These are phyloP conservation scores for Drosophila sulfurigaster DNA, from an alignment of 1,140 invertebrate species.

Conservation along the genomic window DNA sequence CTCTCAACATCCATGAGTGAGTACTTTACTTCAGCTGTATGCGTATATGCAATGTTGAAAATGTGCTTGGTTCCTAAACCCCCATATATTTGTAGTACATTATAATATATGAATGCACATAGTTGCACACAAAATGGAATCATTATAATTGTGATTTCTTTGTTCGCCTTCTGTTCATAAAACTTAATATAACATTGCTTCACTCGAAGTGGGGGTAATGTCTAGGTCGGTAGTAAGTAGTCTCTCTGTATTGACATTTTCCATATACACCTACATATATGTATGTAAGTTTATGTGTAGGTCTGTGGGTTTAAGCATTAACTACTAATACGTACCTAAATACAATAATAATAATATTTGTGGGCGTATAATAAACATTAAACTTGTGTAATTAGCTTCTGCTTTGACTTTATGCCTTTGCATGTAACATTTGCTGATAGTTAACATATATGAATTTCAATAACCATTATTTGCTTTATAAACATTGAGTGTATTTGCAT, in stretches of 20 bases:
- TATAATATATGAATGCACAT: not conserved
- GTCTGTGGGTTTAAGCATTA: conserved; percentile 54
- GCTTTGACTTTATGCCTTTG: conserved; percentile 32
- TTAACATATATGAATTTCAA: conserved; percentile 56
- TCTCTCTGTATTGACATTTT: conserved; percentile 23
- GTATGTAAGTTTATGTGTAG: not conserved
- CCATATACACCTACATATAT: not conserved
- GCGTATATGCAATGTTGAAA: not conserved
- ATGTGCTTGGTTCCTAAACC: not conserved
- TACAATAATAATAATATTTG: conserved; percentile 55
- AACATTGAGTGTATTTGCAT: conserved; percentile 54
- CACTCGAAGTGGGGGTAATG: not conserved
- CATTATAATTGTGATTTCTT: not conserved
- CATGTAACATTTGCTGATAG: conserved; percentile 75
- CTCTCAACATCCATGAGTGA: conserved; percentile 20
- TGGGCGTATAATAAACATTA: conserved; percentile 69
- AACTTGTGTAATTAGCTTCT: conserved; percentile 69
- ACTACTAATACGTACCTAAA: conserved; percentile 69
- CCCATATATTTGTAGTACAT: conserved; percentile 6
- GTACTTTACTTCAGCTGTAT: conserved; percentile 3
- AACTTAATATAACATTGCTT: conserved; percentile 53
- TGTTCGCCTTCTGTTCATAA: conserved; percentile 4
- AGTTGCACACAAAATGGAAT: not conserved
- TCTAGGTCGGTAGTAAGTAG: conserved; percentile 8
- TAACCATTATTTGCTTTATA: conserved; percentile 61